Evolutionary conservation across 2,113 vertebrate genomes (phyloP), one percentile per base, ranked within the genome.

Genomic region (Aptenodytes patagonicus): DNA sequence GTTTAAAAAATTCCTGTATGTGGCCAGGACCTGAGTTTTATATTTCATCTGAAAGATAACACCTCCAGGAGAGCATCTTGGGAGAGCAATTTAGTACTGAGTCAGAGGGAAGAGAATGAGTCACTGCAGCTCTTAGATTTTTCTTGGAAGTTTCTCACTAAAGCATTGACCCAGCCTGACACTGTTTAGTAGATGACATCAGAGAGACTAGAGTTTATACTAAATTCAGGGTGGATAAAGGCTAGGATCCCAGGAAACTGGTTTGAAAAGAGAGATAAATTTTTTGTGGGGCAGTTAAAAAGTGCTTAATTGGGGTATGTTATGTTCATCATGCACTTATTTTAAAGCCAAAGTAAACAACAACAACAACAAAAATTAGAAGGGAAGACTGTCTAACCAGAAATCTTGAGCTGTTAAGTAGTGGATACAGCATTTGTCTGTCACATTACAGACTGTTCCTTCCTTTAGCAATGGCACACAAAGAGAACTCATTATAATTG

Each of bases 81-180:
- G 96, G 91, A 95, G 66, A 96, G 71, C 93, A 96, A 96, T 96
- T 96, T 93, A 89, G 72, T 95, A 97, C 91, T 97, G 97, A 97
- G 91, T 97, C 96, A 97, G 91, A 97, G 68, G 55, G 81, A 96
- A 87, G 47, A 91, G 78, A 85, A 95, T 97, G 97, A 97, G 83
- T 97, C 96, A 97, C 71, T 52, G 75, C 66, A 85, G 83, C 6
- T 81, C 44, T 95, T 85, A 95, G 70, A 87, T 95, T 96, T 97
- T 97, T 95, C 96, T 97, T 96, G 96, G 95, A 97, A 97, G 89
- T 95, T 97, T 91, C 91, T 94, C 89, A 95, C 89, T 94, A 70
- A 96, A 95, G 34, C 84, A 68, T 65, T 80, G 94, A 93, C 93
- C 91, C 57, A 95, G 70, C 62, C 94, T 95, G 93, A 97, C 95